Evolutionary conservation across 2,888 invertebrate species (phyloP), one percentile per base, ranked within the genome.

Genomic region (Cyaniris semiargus): DNA sequence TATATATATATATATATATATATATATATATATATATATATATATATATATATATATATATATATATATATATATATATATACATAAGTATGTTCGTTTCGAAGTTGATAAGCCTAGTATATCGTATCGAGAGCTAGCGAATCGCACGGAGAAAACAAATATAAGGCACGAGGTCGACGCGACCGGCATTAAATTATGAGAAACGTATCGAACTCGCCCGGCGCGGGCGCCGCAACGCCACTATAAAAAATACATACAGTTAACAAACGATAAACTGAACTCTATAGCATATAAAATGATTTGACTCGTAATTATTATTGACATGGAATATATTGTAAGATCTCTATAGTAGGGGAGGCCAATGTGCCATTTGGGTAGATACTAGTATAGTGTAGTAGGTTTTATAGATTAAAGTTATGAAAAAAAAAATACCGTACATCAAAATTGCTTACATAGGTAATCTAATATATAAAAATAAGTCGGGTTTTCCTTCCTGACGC

Each of bases 71-170:
- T n/a, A n/a, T n/a, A n/a, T n/a, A n/a, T n/a, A n/a, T n/a, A n/a
- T n/a, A n/a, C n/a, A n/a, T 83, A 84, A 84, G 84, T 77, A 31
- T 75, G 76, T 66, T 76, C 77, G 27, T 76, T 79, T 77, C 34
- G 58, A 75, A 78, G 66, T 60, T 76, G 75, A 76, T 75, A 44
- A 53, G 72, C 77, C 72, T 72, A 76, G 15, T 70, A 38, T 78
- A 38, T 78, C 48, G 77, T 79, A 70, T 85, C 84, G 87, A 88
- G 89, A 85, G 87, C 81, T 86, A 87, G 87, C 85, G 84, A 80
- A 83, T 90, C 91, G 90, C 91, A 90, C 90, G 91, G 91, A 90
- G 84, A 80, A 92, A 89, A 87, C 82, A 85, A 87, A 90, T 89
- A 87, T 91, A 92, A 93, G 92, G 91, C 91, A 92, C 91, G 85